Evolutionary conservation across 2,113 vertebrate species (phyloP).

Genomic region (Solea solea): DNA sequence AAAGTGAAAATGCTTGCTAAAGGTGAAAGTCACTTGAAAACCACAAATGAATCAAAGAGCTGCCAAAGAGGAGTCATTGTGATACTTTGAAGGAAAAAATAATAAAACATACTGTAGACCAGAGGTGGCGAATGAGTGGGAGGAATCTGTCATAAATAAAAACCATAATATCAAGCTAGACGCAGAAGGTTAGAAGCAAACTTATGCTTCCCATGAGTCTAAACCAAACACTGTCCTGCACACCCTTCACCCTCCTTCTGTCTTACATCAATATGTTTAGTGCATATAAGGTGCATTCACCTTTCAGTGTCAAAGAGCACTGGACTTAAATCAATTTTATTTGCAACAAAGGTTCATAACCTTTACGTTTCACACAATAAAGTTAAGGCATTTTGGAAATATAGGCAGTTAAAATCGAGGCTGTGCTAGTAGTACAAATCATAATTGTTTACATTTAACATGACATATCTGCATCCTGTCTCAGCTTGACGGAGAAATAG

Average conservation of each 20-base stretch:
- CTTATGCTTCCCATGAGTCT: slow-evolving; percentile 6
- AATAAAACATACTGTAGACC: neutral
- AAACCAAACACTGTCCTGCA: slow-evolving; percentile 5
- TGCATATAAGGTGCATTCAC: neutral
- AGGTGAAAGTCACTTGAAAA: slow-evolving; percentile 40
- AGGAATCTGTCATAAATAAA: neutral
- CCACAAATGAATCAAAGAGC: slow-evolving; percentile 13
- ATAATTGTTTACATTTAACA: neutral
- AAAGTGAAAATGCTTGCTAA: slow-evolving; percentile 23
- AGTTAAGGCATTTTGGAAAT: neutral
- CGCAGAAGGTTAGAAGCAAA: slow-evolving; percentile 8
- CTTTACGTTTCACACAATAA: neutral
- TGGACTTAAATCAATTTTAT: neutral
- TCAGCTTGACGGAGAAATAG: too few relatives aligned
- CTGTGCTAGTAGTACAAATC: too few relatives aligned
- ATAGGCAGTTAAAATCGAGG: too few relatives aligned
- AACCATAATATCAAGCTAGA: slow-evolving; percentile 2
- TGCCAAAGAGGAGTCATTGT: neutral
- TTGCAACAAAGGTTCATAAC: neutral
- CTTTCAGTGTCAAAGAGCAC: neutral
- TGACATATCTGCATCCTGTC: neutral
- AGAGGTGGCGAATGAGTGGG: neutral
- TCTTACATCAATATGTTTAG: neutral
- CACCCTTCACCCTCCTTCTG: neutral
- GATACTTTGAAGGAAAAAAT: neutral